phyloP scores from a whole-genome alignment of 2,888 invertebrate genomes.

The Erannis defoliaria region DNA sequence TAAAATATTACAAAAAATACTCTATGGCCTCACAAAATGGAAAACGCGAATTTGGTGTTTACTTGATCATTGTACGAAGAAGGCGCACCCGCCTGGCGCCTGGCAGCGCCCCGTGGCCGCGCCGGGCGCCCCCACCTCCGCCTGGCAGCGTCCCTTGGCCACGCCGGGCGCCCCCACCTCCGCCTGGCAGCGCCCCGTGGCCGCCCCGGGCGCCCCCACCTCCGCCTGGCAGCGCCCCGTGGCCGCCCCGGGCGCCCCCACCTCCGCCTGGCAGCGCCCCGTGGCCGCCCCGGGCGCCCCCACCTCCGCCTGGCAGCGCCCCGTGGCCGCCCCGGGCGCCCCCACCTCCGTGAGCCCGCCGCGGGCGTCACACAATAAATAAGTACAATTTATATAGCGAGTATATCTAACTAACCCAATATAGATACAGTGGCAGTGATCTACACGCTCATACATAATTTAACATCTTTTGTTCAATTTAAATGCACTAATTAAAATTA shows the following conservation, averaged over 20 bases:
- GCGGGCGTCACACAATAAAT: conserved; percentile 69
- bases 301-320: not conserved
- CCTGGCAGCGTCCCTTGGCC: too few relatives aligned
- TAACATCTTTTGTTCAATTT: conserved; percentile 70
- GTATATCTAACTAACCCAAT: conserved; percentile 64
- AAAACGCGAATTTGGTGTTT: conserved; percentile 58
- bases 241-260: conserved; percentile 53
- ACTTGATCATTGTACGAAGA: conserved; percentile 51
- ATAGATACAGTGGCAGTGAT: conserved; percentile 75
- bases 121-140: not conserved
- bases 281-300: not conserved
- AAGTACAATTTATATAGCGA: conserved; percentile 70
- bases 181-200: conserved; percentile 38
- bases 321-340: not conserved
- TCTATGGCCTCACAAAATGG: conserved; percentile 61
- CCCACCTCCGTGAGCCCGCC: conserved; percentile 39
- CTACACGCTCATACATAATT: conserved; percentile 69
- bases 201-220: conserved; percentile 48
- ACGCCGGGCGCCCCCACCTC: conserved; percentile 16
- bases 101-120: conserved; percentile 2
- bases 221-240: conserved; percentile 42
- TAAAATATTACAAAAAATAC: conserved; percentile 53
- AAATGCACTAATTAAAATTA: conserved; percentile 69
- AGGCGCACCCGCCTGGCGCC: conserved; percentile 60
- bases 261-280: too few relatives aligned